Conservation (phyloP, 2,113 vertebrate species). For the Tonatia bakeri region DNA sequence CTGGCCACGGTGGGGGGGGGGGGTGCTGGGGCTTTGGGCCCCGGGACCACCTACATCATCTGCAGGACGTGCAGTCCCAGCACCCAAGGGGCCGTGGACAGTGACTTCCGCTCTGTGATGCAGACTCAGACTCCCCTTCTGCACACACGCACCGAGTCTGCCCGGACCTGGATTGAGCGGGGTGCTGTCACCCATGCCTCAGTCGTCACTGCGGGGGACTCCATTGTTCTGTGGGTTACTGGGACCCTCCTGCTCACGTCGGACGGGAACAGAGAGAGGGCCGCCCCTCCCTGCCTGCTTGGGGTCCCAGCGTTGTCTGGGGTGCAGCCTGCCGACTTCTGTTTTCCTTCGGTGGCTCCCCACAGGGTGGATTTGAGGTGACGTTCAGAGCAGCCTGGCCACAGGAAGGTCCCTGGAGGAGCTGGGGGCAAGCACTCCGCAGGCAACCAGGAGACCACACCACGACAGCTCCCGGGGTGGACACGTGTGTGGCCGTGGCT, state of each 20-base stretch:
- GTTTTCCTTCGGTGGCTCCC: no score
- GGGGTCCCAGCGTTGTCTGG: no score
- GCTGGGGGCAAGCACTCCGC: no score
- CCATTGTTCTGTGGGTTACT: no score
- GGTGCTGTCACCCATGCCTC: no score
- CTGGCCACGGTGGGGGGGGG: rapidly evolving
- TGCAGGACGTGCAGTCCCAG: background rate
- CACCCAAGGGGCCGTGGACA: background rate
- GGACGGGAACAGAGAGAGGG: no score
- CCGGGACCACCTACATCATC: background rate
- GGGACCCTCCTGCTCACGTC: no score
- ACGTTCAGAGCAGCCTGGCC: background rate
- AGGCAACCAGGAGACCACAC: no score
- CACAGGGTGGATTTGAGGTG: rapidly evolving
- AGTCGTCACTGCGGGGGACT: no score
- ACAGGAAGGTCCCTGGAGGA: background rate
- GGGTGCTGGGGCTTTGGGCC: background rate
- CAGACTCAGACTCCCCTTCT: rapidly evolving
- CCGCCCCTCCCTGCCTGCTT: background rate
- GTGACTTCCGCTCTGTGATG: rapidly evolving
- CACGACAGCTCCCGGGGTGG: rapidly evolving
- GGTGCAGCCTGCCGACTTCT: background rate
- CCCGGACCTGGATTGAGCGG: no score
- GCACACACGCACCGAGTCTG: rapidly evolving
- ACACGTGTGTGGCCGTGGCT: rapidly evolving